Evolutionary conservation across 2,113 vertebrate species (phyloP).

Genomic region (Heloderma charlesbogerti): DNA sequence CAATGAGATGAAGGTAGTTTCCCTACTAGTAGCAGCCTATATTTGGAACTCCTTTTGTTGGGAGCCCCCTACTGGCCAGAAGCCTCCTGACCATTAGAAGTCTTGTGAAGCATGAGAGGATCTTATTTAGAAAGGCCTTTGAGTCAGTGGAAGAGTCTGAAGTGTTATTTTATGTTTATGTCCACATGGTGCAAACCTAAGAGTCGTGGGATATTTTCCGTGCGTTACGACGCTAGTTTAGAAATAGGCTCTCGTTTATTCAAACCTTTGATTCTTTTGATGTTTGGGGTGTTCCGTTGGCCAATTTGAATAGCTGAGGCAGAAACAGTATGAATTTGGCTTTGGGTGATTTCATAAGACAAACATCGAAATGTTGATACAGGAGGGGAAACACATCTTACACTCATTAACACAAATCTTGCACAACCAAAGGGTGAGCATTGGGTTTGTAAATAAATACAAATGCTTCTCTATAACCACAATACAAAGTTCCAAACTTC

Average conservation of each 20-base stretch:
- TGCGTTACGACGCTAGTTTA: not conserved
- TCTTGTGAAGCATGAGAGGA: too few relatives aligned
- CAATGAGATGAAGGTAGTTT: not conserved
- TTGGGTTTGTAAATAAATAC: slow-evolving; percentile 56
- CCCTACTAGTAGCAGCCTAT: not conserved
- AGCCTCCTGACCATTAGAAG: too few relatives aligned
- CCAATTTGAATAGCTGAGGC: not conserved
- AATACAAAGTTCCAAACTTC: slow-evolving; percentile 81
- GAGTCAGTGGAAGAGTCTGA: not conserved
- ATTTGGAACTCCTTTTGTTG: not conserved
- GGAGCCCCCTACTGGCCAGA: too few relatives aligned
- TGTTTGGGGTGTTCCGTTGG: not conserved
- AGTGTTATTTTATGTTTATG: not conserved
- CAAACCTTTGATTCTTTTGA: not conserved
- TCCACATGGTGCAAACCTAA: not conserved
- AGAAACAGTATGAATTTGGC: not conserved
- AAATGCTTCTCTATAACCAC: slow-evolving; percentile 79
- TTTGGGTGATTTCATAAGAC: not conserved
- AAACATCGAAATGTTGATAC: not conserved
- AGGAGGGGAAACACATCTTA: not conserved
- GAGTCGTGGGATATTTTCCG: not conserved
- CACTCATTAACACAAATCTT: not conserved
- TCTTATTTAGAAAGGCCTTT: not conserved
- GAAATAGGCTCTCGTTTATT: not conserved
- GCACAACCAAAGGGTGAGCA: slow-evolving; percentile 38